phyloP scores from a whole-genome alignment of 2,113 vertebrate species.

The Fulica atra region DNA sequence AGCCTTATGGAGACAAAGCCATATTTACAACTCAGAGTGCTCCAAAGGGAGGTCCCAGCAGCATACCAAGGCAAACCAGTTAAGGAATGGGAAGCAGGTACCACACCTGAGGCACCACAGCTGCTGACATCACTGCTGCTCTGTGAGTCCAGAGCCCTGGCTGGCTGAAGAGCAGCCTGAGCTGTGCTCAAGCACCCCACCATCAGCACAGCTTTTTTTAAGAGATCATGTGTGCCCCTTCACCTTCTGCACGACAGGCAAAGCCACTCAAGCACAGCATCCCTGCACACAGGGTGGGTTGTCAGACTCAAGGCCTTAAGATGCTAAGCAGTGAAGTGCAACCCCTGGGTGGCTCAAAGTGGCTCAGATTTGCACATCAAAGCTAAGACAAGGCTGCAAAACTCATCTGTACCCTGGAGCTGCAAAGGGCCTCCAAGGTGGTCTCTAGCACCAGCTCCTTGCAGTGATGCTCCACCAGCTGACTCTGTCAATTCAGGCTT shows the following conservation, averaged over 20 bases:
- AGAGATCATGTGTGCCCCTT: background rate
- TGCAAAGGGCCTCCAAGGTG: background rate
- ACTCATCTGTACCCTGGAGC: background rate
- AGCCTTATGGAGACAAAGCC: accelerated
- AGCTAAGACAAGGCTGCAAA: background rate
- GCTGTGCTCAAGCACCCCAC: background rate
- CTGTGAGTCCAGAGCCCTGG: background rate
- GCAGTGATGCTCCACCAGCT: background rate
- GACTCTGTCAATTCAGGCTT: background rate
- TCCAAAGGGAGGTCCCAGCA: background rate
- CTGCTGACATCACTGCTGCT: background rate
- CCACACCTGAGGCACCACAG: background rate
- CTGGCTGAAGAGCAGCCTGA: background rate
- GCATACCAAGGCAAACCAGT: background rate
- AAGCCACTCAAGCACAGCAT: background rate
- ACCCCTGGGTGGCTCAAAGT: background rate
- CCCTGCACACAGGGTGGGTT: background rate
- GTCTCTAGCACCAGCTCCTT: background rate
- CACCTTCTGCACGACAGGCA: background rate
- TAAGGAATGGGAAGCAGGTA: background rate
- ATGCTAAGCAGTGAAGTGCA: background rate
- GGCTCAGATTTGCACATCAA: background rate
- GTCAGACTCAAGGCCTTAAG: background rate
- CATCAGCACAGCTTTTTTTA: background rate
- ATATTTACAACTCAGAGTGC: background rate